Evolutionary conservation across 2,113 vertebrate genomes (phyloP).

Genomic region (Carassius carassius): DNA sequence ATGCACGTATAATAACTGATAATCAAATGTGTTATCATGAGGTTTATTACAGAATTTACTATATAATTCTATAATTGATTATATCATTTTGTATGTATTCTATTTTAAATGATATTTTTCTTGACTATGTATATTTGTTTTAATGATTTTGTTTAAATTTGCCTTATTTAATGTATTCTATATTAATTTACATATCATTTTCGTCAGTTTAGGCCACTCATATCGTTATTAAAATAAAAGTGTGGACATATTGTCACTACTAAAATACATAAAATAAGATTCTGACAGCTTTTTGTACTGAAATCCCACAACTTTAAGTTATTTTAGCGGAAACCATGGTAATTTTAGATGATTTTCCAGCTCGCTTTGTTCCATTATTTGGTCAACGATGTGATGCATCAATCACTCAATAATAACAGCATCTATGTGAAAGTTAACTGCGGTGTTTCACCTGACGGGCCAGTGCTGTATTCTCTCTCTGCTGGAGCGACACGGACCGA

Average conservation of each 20-base stretch:
- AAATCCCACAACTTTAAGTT: not conserved
- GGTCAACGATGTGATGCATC: not conserved
- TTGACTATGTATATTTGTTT: no score
- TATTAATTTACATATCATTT: no score
- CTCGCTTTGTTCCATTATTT: not conserved
- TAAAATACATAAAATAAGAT: no score
- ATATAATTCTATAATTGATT: no score
- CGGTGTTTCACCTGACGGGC: slow-evolving; percentile 77
- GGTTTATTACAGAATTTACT: no score
- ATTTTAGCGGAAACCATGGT: not conserved
- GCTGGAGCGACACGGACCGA: slow-evolving; percentile 65
- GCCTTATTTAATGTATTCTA: no score
- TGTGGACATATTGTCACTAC: not conserved
- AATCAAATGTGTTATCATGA: not conserved
- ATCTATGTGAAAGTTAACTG: no score
- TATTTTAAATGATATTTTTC: no score
- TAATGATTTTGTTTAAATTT: no score
- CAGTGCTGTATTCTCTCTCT: slow-evolving; percentile 63
- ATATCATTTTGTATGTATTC: no score
- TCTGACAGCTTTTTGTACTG: not conserved
- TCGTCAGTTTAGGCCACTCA: not conserved
- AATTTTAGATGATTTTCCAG: not conserved
- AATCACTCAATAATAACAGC: no score
- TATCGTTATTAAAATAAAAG: not conserved
- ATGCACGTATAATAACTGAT: no score